A percentile compares a stretch with the other conserved stretches of the same genome.
Conservation (phyloP, 2,113 vertebrate species). For the Poeciliopsis occidentalis region DNA sequence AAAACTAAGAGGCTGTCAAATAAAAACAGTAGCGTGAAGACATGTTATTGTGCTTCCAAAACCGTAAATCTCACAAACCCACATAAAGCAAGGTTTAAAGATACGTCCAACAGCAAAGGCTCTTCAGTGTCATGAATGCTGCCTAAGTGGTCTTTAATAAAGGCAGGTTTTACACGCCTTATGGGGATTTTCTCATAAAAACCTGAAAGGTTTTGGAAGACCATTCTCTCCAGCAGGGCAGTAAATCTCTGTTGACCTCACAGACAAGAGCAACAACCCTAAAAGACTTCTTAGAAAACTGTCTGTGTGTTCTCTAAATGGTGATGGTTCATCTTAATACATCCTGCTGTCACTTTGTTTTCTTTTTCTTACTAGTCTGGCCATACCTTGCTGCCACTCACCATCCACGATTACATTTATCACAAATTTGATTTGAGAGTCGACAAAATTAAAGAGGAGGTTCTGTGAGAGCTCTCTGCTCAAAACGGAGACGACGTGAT, state of each 20-base stretch:
- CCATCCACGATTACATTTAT: conserved; percentile 29
- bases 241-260: conserved; percentile 54
- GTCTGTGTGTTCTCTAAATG: conserved; percentile 4
- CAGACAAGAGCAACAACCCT: conserved; percentile 24
- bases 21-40: conserved; percentile 6
- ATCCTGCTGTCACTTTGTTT: not conserved
- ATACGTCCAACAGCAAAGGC: conserved; percentile 42
- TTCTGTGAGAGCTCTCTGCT: conserved; percentile 30
- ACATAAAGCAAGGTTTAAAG: conserved; percentile 33
- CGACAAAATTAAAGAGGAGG: conserved; percentile 12
- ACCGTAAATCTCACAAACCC: conserved; percentile 42
- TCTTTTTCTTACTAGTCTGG: conserved; percentile 9
- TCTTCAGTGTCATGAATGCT: conserved; percentile 56
- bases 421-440: conserved; percentile 30
- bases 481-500: conserved; percentile 45
- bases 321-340: conserved; percentile 15
- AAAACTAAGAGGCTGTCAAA: not conserved
- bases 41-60: not conserved
- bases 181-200: conserved; percentile 62
- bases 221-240: conserved; percentile 43
- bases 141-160: conserved; percentile 74
- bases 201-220: conserved; percentile 50
- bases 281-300: conserved; percentile 8
- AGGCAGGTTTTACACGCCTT: conserved; percentile 62
- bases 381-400: conserved; percentile 18